These are phyloP conservation scores for Axis porcinus DNA, from an alignment of 2,113 vertebrate genomes.

Conservation along the genomic window DNA sequence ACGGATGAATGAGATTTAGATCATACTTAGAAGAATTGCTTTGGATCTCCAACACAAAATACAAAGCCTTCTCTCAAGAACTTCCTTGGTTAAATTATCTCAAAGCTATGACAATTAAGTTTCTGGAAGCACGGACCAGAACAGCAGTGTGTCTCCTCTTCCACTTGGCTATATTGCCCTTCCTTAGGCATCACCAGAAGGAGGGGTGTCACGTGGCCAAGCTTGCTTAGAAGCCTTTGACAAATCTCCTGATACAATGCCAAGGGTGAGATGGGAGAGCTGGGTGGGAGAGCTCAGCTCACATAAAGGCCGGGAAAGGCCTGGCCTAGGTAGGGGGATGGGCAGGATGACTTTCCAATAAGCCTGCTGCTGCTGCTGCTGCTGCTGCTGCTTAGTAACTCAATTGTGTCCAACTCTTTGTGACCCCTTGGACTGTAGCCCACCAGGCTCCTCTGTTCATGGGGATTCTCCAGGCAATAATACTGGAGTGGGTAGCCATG, in stretches of 20 bases:
- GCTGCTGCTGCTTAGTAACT: not conserved
- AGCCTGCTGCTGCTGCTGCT: not conserved
- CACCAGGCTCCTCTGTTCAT: not conserved
- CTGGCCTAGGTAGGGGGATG: accelerated
- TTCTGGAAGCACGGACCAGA: not conserved
- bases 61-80: not conserved
- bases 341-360: not conserved
- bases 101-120: not conserved
- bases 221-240: not conserved
- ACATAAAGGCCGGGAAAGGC: not conserved
- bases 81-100: not conserved
- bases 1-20: not conserved
- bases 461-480: not conserved
- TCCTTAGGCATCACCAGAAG: not conserved
- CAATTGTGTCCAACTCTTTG: not conserved
- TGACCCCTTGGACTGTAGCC: not conserved
- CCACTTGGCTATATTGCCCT: not conserved
- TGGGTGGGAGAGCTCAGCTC: accelerated
- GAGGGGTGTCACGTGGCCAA: not conserved
- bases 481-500: not conserved
- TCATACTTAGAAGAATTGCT: not conserved
- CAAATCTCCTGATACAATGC: not conserved
- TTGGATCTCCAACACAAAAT: not conserved
- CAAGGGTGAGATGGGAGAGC: not conserved
- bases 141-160: not conserved